Conservation (phyloP, 2,797 vertebrate genomes). For the Alauda arvensis region DNA sequence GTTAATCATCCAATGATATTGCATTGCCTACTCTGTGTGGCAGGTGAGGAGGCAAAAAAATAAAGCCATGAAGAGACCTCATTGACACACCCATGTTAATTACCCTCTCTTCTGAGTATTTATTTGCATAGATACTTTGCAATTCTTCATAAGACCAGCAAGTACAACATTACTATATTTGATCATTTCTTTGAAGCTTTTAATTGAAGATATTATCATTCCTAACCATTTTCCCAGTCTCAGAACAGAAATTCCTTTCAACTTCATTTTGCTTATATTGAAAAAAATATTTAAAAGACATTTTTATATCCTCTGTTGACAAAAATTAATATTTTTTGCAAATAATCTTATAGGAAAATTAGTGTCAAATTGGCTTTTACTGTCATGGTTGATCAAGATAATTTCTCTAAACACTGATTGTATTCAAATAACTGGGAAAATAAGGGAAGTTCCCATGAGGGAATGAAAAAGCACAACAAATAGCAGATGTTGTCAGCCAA, state of each 20-base stretch:
- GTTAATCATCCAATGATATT: background rate
- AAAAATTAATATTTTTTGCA: constrained; percentile 7
- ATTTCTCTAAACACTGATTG: background rate
- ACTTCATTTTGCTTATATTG: background rate
- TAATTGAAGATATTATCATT: background rate
- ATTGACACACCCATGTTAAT: background rate
- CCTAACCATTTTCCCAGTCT: background rate
- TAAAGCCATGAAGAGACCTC: background rate
- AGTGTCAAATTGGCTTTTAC: background rate
- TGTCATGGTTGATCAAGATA: background rate
- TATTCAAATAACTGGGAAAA: constrained; percentile 19
- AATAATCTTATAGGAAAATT: background rate
- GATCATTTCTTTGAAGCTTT: background rate
- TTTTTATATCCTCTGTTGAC: background rate
- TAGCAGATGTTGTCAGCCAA: background rate
- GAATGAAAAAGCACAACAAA: background rate
- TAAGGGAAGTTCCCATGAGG: background rate
- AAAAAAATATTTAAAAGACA: background rate
- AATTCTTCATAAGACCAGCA: background rate
- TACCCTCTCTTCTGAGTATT: background rate
- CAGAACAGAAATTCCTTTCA: constrained; percentile 9
- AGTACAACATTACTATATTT: background rate
- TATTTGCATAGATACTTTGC: background rate
- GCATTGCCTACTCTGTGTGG: background rate
- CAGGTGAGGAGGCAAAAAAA: background rate